Conservation (phyloP, 2,113 vertebrate genomes). For the Trogon melanurus region DNA sequence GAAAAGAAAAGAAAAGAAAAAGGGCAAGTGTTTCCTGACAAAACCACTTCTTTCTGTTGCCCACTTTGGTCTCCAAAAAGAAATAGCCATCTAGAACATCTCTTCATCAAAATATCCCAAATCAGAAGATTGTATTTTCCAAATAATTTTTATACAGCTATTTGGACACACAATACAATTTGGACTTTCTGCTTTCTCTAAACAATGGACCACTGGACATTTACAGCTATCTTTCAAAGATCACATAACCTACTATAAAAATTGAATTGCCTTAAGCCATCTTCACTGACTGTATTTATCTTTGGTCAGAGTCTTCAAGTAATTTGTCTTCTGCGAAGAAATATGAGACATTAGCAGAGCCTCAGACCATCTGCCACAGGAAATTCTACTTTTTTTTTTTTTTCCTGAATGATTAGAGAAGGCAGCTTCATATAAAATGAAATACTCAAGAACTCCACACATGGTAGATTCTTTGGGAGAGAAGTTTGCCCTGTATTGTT, state of each 20-base stretch:
- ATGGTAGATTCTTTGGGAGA: neutral
- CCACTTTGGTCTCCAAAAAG: neutral
- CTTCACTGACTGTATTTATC: neutral
- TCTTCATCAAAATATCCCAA: neutral
- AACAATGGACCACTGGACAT: neutral
- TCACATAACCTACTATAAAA: neutral
- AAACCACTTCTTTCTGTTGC: neutral
- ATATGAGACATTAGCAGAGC: neutral
- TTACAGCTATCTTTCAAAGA: neutral
- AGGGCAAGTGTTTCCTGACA: neutral
- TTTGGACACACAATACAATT: neutral
- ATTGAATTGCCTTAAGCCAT: neutral
- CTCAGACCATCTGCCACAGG: neutral
- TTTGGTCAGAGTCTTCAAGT: neutral
- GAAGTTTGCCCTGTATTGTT: neutral
- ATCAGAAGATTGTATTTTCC: neutral
- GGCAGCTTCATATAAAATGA: neutral
- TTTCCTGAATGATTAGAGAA: neutral
- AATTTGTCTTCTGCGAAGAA: neutral
- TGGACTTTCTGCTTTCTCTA: neutral
- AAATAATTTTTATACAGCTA: neutral
- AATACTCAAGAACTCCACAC: neutral
- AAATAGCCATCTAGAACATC: neutral
- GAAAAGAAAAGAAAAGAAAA: neutral
- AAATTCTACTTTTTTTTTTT: neutral